Base-by-base conservation (phyloP, 2,888 invertebrate species). In the Congeria kusceri region DNA sequence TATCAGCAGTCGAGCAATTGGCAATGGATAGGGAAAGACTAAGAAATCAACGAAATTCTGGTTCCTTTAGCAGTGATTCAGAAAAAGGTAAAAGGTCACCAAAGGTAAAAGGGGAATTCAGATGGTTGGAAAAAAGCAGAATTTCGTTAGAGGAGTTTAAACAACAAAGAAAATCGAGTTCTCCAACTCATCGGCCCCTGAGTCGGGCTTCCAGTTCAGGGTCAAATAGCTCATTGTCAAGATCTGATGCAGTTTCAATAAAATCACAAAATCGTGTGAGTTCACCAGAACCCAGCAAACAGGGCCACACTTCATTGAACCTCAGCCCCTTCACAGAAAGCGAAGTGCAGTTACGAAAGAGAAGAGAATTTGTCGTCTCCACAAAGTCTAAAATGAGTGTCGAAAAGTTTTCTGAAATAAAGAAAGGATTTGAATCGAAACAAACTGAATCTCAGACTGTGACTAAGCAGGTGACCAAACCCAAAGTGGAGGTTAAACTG, bases 381-480 rank as follows among this genome's bases (percentile, higher is more conserved):
- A 70, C 53, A 20, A 74, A 46, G 72, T 53, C 53, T 20, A 20
- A 53, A 53, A 73, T 80, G 32, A 75, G 77, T 71, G 68, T 70
- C 20, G 77, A 71, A 2, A 77, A 83, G 28, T 83, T 83, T 47
- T 47, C 64, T 47, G 83, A 80, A 57, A 53, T 83, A n/a, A 79
- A 83, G 58, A 80, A 83, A 75, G 77, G 79, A 11, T 83, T 83
- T 75, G 83, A 83, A 83, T 62, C 39, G 2, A 72, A 76, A 65
- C 56, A 44, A 32, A 39, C 56, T n/a, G 53, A 32, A 18, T 47
- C 28, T 7, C 66, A 67, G 44, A 39, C 71, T 18, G 27, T 67
- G 9, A 64, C 71, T 15, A 71, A 67, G 23, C 46, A 49, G 7
- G 61, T 32, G 0, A 71, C 69, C 25, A 65, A 69, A 27, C 69